Evolutionary conservation across 2,888 invertebrate species (phyloP), one percentile per base, ranked within the genome.

Genomic region (Phortica okadai): DNA sequence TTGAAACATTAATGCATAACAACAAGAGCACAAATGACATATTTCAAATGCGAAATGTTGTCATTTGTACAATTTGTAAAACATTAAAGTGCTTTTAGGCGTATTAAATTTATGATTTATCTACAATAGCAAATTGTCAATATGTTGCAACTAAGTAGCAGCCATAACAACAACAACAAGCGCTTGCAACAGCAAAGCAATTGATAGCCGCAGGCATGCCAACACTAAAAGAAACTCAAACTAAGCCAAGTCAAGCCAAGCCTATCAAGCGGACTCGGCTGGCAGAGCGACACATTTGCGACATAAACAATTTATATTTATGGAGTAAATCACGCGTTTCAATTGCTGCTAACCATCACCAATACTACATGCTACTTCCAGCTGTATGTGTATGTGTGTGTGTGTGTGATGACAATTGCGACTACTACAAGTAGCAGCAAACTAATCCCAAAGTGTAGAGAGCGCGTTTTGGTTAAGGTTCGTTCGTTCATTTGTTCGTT

Each of bases 241-340:
- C 70, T 25, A 50, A 41, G 33, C 25, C 8, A 59, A 14, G 14
- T 10, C 10, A 62, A 62, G 59, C 59, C 16, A 62, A 62, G 25
- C 59, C 16, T 10, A 62, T 10, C 25, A 62, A 62, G 25, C 14
- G n/a, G 50, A 14, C 50, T 50, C 50, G 50, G 50, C 50, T 50
- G 50, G 50, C 59, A 21, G 25, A 21, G 14, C 14, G 25, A 72
- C 70, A 72, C 70, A 72, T 78, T 74, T 76, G 50, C 76, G 62
- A 79, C 77, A 81, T 78, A 69, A 45, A 75, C 44, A 73, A 73
- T 73, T 58, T 76, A 74, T 76, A 74, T 78, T 79, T 78, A 74
- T 78, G 76, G 74, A 79, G 76, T 70, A 78, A 80, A 77, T 79
- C 78, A 76, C 66, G 77, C 77, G 76, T 73, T 70, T 45, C 74